Evolutionary conservation across 1,140 invertebrate species (phyloP).

Genomic region (Drosophila leontia): DNA sequence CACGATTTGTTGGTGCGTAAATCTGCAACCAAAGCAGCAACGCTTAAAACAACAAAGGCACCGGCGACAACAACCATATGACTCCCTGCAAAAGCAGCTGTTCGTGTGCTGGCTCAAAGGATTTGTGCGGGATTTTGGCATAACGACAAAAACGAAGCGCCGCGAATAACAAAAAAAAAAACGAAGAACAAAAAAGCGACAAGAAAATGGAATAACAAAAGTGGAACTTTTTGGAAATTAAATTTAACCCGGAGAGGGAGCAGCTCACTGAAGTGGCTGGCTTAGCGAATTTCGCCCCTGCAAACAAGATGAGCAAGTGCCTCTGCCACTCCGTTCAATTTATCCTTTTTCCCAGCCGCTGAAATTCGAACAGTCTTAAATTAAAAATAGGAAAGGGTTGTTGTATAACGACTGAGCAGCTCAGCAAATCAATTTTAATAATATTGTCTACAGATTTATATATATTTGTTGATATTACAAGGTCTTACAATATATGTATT

Average conservation of each 20-base stretch:
- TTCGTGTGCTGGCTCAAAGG: slow-evolving; percentile 80
- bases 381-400: slow-evolving; percentile 57
- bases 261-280: slow-evolving; percentile 44
- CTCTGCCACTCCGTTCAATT: slow-evolving; percentile 14
- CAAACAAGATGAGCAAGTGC: slow-evolving; percentile 42
- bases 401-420: not conserved
- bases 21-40: slow-evolving; percentile 76
- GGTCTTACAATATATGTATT: too few relatives aligned
- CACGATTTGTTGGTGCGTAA: slow-evolving; percentile 80
- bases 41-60: slow-evolving; percentile 68
- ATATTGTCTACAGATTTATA: not conserved
- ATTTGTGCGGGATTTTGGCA: slow-evolving; percentile 80
- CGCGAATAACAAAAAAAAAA: slow-evolving; percentile 35
- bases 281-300: slow-evolving; percentile 60
- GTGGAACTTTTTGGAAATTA: slow-evolving; percentile 70
- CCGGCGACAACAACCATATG: slow-evolving; percentile 42
- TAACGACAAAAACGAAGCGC: slow-evolving; percentile 73
- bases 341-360: not conserved
- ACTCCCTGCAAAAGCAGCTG: slow-evolving; percentile 64
- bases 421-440: not conserved
- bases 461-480: not conserved
- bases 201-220: slow-evolving; percentile 66
- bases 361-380: slow-evolving; percentile 57
- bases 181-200: slow-evolving; percentile 9
- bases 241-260: slow-evolving; percentile 69